phyloP scores from a whole-genome alignment of 2,888 invertebrate species.

The Cephus nigrinus region DNA sequence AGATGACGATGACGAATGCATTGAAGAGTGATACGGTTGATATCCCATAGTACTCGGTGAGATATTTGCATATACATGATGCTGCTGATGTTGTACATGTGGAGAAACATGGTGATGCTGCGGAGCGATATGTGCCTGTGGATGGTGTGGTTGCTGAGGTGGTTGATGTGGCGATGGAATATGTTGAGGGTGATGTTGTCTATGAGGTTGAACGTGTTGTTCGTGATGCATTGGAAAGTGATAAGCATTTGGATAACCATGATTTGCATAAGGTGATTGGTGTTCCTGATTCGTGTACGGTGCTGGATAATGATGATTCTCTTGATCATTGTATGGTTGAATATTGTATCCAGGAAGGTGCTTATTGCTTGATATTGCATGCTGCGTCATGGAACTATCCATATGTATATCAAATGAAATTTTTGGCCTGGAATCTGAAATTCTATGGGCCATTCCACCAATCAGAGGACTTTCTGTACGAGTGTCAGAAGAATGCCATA shows the following conservation, averaged over 20 bases:
- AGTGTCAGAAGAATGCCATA: slow-evolving; percentile 67
- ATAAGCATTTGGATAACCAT: slow-evolving; percentile 52
- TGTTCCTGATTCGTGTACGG: slow-evolving; percentile 51
- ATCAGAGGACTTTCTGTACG: slow-evolving; percentile 28
- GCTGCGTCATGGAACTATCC: slow-evolving; percentile 64
- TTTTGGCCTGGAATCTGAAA: slow-evolving; percentile 49
- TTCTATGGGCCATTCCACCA: slow-evolving; percentile 43
- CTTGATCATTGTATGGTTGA: slow-evolving; percentile 58
- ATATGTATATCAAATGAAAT: slow-evolving; percentile 61
- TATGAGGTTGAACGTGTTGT: slow-evolving; percentile 30
- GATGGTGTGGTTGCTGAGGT: slow-evolving; percentile 37
- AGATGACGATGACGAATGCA: slow-evolving; percentile 22
- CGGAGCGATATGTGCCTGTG: slow-evolving; percentile 56
- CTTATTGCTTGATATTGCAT: slow-evolving; percentile 53
- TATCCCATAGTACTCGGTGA: slow-evolving; percentile 45
- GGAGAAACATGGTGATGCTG: slow-evolving; percentile 43
- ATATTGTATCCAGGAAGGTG: slow-evolving; percentile 38
- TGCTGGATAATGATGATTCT: slow-evolving; percentile 56
- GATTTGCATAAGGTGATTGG: slow-evolving; percentile 48
- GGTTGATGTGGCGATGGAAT: slow-evolving; percentile 37
- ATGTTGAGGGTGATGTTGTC: slow-evolving; percentile 32
- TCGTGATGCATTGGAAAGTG: slow-evolving; percentile 50
- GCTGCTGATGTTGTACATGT: slow-evolving; percentile 43
- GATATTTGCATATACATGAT: slow-evolving; percentile 43
- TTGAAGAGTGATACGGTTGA: slow-evolving; percentile 37